Conservation (phyloP, 2,113 vertebrate genomes). For the Brachyhypopomus occidentalis region DNA sequence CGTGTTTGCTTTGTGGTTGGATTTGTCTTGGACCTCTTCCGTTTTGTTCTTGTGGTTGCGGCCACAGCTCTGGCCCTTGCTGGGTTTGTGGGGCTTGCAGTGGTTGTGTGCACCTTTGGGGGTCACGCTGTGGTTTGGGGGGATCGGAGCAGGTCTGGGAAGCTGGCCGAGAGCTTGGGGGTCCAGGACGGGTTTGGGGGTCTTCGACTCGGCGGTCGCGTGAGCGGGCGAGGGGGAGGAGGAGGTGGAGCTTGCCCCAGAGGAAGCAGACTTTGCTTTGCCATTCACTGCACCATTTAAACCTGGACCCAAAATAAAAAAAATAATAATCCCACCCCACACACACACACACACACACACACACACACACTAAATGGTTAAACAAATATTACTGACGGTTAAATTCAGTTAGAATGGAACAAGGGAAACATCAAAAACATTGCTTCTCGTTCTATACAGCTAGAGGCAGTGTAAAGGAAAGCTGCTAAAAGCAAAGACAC, state of each 20-base stretch:
- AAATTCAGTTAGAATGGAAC: neutral
- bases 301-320: slow-evolving; percentile 64
- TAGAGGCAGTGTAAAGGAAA: neutral
- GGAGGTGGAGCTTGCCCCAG: slow-evolving; percentile 71
- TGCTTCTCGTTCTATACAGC: neutral
- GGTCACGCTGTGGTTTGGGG: slow-evolving; percentile 12
- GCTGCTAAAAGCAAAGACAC: neutral
- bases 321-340: no score
- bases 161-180: slow-evolving; percentile 2
- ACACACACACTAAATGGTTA: neutral
- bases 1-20: slow-evolving; percentile 77
- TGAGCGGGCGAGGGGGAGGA: slow-evolving; percentile 74
- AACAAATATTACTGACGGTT: neutral
- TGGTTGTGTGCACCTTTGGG: neutral
- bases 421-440: neutral
- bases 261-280: slow-evolving; percentile 63
- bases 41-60: slow-evolving; percentile 72
- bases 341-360: slow-evolving; percentile 46
- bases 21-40: slow-evolving; percentile 73
- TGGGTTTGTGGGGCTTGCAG: neutral
- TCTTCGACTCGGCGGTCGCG: slow-evolving; percentile 73
- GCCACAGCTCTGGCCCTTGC: slow-evolving; percentile 50
- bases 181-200: slow-evolving; percentile 57
- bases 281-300: slow-evolving; percentile 83
- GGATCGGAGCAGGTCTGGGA: neutral